Conservation (phyloP, 2,113 vertebrate species). For the Hemiprocne comata region DNA sequence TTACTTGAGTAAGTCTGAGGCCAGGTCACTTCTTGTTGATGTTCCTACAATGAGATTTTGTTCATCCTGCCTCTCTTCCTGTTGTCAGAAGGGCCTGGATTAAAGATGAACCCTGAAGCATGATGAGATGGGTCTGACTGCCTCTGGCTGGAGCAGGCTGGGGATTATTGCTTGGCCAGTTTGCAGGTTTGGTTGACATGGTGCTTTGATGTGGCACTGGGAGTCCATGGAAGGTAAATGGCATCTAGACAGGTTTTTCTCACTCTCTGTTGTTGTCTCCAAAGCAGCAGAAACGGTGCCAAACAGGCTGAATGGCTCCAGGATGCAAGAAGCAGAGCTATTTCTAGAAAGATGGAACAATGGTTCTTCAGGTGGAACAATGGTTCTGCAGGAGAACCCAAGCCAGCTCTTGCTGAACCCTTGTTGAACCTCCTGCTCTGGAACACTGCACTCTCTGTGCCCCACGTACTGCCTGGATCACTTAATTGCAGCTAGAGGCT, state of each 20-base stretch:
- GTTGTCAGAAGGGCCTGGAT: background rate
- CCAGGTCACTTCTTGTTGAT: background rate
- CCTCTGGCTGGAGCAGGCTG: background rate
- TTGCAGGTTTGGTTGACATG: background rate
- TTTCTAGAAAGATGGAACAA: background rate
- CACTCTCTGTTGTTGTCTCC: constrained; percentile 23
- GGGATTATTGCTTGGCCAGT: background rate
- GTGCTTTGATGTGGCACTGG: constrained; percentile 18
- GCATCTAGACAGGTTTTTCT: constrained; percentile 41
- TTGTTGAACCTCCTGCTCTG: background rate
- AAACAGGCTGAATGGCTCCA: constrained; percentile 6
- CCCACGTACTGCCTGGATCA: background rate
- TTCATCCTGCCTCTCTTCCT: background rate
- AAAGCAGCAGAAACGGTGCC: background rate
- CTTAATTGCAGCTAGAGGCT: background rate
- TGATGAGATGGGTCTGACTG: background rate
- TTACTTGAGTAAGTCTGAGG: background rate
- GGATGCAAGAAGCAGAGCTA: background rate
- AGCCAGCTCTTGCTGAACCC: background rate
- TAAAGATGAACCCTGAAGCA: background rate
- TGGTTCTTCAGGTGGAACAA: background rate
- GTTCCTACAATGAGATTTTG: background rate
- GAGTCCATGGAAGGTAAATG: background rate
- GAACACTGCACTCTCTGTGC: background rate
- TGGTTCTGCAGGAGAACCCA: background rate